These are phyloP conservation scores for Heteractis magnifica DNA, from an alignment of 92 coral and sea anemone genomes.

Conservation along the genomic window DNA sequence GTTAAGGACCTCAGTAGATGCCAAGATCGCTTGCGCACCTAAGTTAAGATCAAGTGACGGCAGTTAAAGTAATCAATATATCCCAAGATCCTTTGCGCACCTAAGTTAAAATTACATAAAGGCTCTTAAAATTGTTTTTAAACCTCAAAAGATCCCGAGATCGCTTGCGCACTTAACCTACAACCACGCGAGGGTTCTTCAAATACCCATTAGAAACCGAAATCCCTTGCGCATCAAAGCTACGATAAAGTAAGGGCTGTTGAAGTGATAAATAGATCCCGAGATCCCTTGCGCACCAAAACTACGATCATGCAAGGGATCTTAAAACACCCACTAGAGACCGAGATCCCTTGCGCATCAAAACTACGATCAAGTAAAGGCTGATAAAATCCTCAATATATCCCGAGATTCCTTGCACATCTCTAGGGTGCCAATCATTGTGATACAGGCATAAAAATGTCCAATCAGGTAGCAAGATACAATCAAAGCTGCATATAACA, in stretches of 20 bases:
- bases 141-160: background rate
- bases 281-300: background rate
- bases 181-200: too few species aligned
- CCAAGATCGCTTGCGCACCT: background rate
- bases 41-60: background rate
- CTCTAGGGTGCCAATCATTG: background rate
- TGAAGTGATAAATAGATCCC: background rate
- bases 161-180: background rate
- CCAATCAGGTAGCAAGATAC: background rate
- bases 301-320: background rate
- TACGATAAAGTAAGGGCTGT: too few species aligned
- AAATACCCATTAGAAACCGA: background rate
- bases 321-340: background rate
- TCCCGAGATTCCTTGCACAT: background rate
- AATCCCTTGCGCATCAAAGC: background rate
- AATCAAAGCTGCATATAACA: background rate
- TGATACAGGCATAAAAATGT: background rate
- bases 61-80: background rate
- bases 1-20: background rate
- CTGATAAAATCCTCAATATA: background rate
- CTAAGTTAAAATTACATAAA: background rate
- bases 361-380: background rate
- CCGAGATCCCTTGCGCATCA: background rate
- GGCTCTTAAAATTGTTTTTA: background rate
- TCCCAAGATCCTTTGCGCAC: background rate